Base-by-base conservation (phyloP, 2,797 vertebrate species). In the Manis javanica region DNA sequence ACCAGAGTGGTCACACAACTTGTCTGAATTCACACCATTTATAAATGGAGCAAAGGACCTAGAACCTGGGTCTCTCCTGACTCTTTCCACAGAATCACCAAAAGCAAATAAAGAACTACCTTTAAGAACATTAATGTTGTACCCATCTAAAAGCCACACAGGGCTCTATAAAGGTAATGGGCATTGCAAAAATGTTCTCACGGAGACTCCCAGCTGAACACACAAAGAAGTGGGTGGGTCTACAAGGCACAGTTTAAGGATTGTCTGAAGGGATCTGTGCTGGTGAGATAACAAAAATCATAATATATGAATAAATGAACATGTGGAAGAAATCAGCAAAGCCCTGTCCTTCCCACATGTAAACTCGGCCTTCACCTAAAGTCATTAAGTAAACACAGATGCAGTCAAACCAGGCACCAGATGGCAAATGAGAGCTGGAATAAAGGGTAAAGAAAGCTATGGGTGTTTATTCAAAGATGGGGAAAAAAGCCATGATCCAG, bases 261-360 rank as follows among this genome's bases (percentile, higher is more conserved):
- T 95, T 98, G 97, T 97, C 90, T 83, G 68, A 95, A 98, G 96
- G 97, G 95, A 95, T 96, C 63, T 84, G 46, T 72, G 77, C 85
- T 98, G 97, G 97, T 96, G 16, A 71, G 98, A 98, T 98, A 98
- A 98, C 29, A 98, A 97, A 98, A 98, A 98, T 98, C 98, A 98
- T 98, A 98, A 98, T 98, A 98, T 98, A 96, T 96, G 98, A 81
- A 3, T 95, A 98, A 98, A 97, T 64, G 98, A 98, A 98, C 98
- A 98, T 98, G 98, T 98, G 98, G 98, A 98, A 99, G 96, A 97
- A 98, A 99, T 99, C 98, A 98, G 97, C 95, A 97, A 96, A 98
- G 97, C 97, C 95, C 3, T 91, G 90, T 97, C 97, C 96, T 97
- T 98, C 98, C 98, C 97, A 96, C 98, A 98, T 98, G 98, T 98